Percentiles rank a stretch among this genome's conserved stretches.
phyloP scores from a whole-genome alignment of 1,140 invertebrate species.

The Kradibia gibbosae region DNA sequence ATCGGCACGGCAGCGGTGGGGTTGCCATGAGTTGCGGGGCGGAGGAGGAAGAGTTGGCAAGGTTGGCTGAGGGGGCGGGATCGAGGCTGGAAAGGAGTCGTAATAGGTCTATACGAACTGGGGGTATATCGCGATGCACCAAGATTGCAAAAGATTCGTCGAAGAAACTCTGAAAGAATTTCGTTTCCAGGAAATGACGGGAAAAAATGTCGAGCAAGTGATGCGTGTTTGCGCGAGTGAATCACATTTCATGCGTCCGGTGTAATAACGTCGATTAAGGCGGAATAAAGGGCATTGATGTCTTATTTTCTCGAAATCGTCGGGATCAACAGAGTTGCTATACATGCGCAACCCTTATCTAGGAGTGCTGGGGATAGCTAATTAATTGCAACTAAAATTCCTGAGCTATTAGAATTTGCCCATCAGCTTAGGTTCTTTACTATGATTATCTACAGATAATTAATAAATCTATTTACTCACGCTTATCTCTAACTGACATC shows the following conservation, averaged over 20 bases:
- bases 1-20: no score
- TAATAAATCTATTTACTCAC: no score
- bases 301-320: constrained; percentile 3
- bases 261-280: neutral
- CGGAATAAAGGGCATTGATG: neutral
- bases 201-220: neutral
- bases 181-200: neutral
- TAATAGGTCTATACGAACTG: neutral
- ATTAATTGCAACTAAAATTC: neutral
- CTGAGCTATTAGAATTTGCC: neutral
- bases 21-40: neutral
- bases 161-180: neutral
- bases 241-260: neutral
- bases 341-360: neutral
- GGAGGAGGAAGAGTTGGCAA: neutral
- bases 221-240: neutral
- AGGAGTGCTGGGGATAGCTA: neutral
- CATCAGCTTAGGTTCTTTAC: no score
- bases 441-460: no score
- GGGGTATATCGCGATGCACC: neutral
- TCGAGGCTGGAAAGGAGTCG: no score
- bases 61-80: neutral
- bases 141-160: constrained; percentile 10
- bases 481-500: neutral
- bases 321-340: neutral